Evolutionary conservation across 2,797 vertebrate species (phyloP), one percentile per base, ranked within the genome.

Genomic region (Hydrolagus colliei): DNA sequence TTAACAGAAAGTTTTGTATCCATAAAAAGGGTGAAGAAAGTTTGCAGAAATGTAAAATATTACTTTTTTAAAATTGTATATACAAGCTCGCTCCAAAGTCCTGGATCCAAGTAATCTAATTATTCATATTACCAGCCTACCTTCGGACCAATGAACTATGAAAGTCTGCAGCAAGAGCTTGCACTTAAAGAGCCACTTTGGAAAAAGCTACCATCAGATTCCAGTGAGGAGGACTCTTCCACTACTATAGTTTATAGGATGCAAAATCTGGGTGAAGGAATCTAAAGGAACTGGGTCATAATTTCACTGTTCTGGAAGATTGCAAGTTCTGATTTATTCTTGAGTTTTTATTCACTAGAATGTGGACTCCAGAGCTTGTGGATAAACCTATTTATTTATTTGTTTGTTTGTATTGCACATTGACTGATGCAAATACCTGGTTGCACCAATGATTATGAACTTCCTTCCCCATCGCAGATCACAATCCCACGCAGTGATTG

Each of bases 231-330:
- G 93, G 97, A 99, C 95, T 95, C 95, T 94, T 97, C 96, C 92
- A 98, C 96, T 92, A 98, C 97, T 93, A 90, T 99, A 97, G 96
- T 99, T 87, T 99, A 98, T 98, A 97, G 97, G 94, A 97, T 98
- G 97, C 96, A 97, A 93, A 94, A 92, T 91, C 94, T 94, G 89
- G 92, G 90, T 92, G 93, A 98, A 90, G 92, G 93, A 89, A 93
- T 91, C 92, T 94, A 93, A 92, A 89, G 76, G 12, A 27, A 18
- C 35, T 71, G 65, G 65, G 41, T 68, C 18, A 68, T 84, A 65
- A 68, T 71, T 63, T 84, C 32, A 65, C 27, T 41, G 32, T 18
- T 71, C 65, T 67, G 32, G 65, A 84, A 68, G 65, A 68, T 18
- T 27, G 35, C 9, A 68, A 67, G 16, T 84, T 84, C 22, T 61